Base-by-base conservation (phyloP, 2,797 vertebrate genomes). In the Alcedo atthis region DNA sequence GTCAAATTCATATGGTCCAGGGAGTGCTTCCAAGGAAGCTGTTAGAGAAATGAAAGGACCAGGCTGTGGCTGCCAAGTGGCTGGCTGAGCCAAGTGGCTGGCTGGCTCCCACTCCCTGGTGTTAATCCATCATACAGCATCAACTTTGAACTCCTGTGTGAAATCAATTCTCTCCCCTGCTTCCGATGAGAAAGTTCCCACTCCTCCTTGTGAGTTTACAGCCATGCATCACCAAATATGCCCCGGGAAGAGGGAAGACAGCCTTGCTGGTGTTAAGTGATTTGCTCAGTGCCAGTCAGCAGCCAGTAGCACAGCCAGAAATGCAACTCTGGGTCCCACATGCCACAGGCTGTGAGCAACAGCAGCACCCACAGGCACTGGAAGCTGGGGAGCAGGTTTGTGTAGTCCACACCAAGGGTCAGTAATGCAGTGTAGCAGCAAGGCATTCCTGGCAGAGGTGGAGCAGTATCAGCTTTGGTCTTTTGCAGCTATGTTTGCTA, bases 271-370 rank as follows among this genome's bases (percentile, higher is more conserved):
- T 26, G 32, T 17, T 40, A 48, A 69, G 24, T 35, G 21, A 59
- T 64, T 79, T 70, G 71, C 55, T 53, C 37, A 45, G 2, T 3
- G 6, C 62, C 51, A 46, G 64, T 30, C 1, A 1, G 67, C 66
- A 75, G 79, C 51, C 70, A 43, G 68, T 5, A 71, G 51, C 33
- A 37, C 55, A 69, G 35, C 7, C 67, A n/a, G 81, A 62, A 81
- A 24, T 6, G 12, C 0, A 15, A 37, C 13, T 15, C 26, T 2
- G 4, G 45, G 45, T 71, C 40, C 19, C 3, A 13, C 30, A 19
- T 0, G 5, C 32, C 1, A 1, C 15, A n/a, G 63, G 64, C 40
- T 54, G 61, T 1, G 8, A 57, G 42, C 1, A 1, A 59, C 67
- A 58, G 58, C 68, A 54, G 85, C 15, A 19, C 5, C 1, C 21